Evolutionary conservation across 1,140 invertebrate species (phyloP).

Genomic region (Choristoneura fumiferana): DNA sequence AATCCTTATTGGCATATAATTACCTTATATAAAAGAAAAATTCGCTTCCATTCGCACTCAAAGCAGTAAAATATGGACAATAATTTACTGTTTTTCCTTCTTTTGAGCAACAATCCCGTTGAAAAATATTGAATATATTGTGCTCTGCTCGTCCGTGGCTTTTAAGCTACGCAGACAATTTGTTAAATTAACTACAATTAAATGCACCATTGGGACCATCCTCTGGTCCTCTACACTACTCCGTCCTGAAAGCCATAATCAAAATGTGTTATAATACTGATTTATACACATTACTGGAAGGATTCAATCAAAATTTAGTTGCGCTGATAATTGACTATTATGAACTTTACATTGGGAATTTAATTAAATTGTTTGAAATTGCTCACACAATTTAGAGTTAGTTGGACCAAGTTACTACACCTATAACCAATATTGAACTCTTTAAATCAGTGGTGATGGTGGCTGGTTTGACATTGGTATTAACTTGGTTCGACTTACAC

Average conservation of each 20-base stretch:
- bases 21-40: constrained; percentile 59
- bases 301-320: not conserved
- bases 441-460: no score
- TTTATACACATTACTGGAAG: constrained; percentile 18
- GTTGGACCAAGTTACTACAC: no score
- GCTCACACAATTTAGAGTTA: not conserved
- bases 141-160: constrained; percentile 60
- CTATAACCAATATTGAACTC: no score
- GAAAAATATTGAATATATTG: constrained; percentile 66
- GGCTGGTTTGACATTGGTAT: no score
- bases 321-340: not conserved
- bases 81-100: constrained; percentile 45
- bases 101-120: constrained; percentile 61
- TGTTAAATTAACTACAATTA: constrained; percentile 72
- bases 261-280: constrained; percentile 42
- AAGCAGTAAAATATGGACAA: constrained; percentile 60
- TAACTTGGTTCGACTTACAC: no score
- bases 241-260: constrained; percentile 67
- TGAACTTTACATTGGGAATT: not conserved
- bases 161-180: constrained; percentile 74
- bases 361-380: not conserved
- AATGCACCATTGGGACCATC: constrained; percentile 69
- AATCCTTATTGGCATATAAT: constrained; percentile 64
- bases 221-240: constrained; percentile 34
- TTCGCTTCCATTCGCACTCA: constrained; percentile 51